These are phyloP conservation scores for Eclectus roratus DNA, from an alignment of 2,113 vertebrate species.

Conservation along the genomic window DNA sequence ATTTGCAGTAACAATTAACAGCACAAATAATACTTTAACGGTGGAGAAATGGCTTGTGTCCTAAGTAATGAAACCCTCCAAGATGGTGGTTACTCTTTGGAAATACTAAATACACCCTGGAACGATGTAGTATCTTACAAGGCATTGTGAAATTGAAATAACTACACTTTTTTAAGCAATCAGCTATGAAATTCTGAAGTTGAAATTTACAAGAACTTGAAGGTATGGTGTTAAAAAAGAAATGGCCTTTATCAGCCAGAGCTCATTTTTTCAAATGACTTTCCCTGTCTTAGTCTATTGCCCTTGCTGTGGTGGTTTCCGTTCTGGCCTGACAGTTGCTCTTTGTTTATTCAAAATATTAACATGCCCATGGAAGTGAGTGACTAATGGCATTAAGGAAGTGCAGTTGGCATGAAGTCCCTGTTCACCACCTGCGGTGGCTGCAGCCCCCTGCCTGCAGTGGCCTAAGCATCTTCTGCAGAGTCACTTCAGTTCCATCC, in stretches of 20 bases:
- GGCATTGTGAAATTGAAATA: background rate
- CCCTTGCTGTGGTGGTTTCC: fast-evolving
- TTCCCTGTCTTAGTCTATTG: background rate
- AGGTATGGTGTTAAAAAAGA: background rate
- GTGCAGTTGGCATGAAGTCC: background rate
- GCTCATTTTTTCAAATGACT: fast-evolving
- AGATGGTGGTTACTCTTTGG: fast-evolving
- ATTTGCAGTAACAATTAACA: background rate
- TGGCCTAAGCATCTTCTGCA: background rate
- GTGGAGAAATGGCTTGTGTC: background rate
- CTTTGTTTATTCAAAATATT: background rate
- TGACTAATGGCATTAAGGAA: background rate
- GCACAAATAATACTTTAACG: background rate
- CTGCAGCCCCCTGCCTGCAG: background rate
- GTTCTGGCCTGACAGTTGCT: background rate
- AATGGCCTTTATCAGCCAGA: background rate
- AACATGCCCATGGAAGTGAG: background rate
- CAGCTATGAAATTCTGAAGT: background rate
- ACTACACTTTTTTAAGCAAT: background rate
- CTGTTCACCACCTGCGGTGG: background rate
- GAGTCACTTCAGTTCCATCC: no score
- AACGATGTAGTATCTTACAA: no score
- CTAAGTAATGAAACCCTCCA: fast-evolving
- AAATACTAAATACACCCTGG: background rate
- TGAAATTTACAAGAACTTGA: background rate